phyloP scores from a whole-genome alignment of 2,113 vertebrate species.

The Eidolon helvum region DNA sequence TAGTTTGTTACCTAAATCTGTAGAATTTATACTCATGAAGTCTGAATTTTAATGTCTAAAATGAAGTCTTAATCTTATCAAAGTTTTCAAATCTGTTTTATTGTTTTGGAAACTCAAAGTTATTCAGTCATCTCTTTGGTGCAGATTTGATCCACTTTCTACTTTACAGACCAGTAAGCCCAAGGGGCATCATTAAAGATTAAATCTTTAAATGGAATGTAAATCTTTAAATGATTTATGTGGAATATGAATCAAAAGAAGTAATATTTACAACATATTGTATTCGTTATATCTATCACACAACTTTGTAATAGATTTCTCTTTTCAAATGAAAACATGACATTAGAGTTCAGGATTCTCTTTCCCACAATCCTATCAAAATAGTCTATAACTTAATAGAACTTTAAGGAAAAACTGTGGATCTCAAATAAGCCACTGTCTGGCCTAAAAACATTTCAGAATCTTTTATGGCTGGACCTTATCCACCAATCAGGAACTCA shows the following conservation, averaged over 20 bases:
- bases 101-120: background rate
- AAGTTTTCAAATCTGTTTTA: background rate
- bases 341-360: background rate
- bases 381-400: background rate
- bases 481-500: background rate
- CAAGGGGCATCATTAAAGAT: background rate
- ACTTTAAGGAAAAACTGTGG: background rate
- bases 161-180: background rate
- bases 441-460: background rate
- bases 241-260: background rate
- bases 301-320: background rate
- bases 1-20: background rate
- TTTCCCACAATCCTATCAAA: background rate
- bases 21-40: background rate
- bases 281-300: background rate
- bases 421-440: background rate
- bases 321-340: background rate
- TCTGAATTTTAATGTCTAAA: background rate
- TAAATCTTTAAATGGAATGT: background rate
- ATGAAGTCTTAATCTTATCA: background rate
- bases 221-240: background rate
- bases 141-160: background rate
- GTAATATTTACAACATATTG: background rate
- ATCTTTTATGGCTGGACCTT: background rate
- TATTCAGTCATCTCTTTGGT: background rate